Evolutionary conservation across 2,797 vertebrate genomes (phyloP).

Genomic region (Hemibagrus guttatus): DNA sequence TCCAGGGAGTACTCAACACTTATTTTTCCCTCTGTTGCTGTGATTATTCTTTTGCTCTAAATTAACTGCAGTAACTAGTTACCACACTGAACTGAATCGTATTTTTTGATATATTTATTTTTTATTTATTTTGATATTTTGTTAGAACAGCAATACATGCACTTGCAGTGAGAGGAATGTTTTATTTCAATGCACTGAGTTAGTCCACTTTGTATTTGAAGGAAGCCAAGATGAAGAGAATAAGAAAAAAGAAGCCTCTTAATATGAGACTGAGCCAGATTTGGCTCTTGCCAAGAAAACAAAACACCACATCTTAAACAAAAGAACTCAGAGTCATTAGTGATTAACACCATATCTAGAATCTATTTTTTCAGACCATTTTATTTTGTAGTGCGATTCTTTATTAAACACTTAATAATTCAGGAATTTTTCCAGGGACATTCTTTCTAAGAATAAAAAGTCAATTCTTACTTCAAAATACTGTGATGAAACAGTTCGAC

Average conservation of each 20-base stretch:
- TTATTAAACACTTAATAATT: background rate
- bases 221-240: background rate
- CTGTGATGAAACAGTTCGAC: background rate
- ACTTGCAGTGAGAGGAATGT: background rate
- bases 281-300: background rate
- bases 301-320: background rate
- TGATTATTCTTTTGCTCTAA: background rate
- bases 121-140: too few relatives aligned
- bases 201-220: background rate
- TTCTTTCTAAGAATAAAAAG: background rate
- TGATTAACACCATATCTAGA: background rate
- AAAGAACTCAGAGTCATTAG: background rate
- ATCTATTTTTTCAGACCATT: background rate
- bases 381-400: background rate
- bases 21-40: background rate
- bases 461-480: background rate
- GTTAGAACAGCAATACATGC: background rate
- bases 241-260: background rate
- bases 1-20: background rate
- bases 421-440: background rate
- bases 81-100: background rate
- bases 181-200: background rate
- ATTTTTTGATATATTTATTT: background rate
- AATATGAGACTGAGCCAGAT: background rate
- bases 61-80: background rate